phyloP scores from a whole-genome alignment of 2,113 vertebrate genomes.

The Melospiza melodia region DNA sequence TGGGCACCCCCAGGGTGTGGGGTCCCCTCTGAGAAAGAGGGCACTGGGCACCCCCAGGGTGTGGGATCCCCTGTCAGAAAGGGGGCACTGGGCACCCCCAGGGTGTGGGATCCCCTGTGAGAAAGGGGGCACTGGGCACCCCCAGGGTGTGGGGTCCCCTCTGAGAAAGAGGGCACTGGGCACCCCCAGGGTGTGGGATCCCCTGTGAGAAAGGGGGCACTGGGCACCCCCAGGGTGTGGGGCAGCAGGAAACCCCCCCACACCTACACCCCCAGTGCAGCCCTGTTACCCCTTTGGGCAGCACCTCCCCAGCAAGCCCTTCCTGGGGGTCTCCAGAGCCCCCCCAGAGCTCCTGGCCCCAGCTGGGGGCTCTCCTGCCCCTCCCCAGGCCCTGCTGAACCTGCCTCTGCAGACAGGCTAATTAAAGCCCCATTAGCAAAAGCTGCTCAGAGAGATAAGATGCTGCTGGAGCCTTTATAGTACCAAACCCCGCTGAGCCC shows the following conservation, averaged over 20 bases:
- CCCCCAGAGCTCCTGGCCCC: neutral
- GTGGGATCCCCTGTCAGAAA: too few relatives aligned
- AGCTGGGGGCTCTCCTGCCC: neutral
- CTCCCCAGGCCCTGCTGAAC: neutral
- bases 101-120: too few relatives aligned
- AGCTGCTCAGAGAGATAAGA: constrained; percentile 63
- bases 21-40: too few relatives aligned
- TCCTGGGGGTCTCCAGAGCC: neutral
- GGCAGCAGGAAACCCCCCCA: neutral
- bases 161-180: too few relatives aligned
- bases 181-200: too few relatives aligned
- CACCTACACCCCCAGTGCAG: neutral
- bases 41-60: too few relatives aligned
- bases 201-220: too few relatives aligned
- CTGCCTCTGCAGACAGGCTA: neutral
- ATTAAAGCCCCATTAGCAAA: constrained; percentile 64
- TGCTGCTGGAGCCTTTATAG: neutral
- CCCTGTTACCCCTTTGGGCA: neutral
- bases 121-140: too few relatives aligned
- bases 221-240: neutral
- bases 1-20: too few relatives aligned
- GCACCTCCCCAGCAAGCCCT: neutral
- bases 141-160: too few relatives aligned
- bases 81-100: too few relatives aligned
- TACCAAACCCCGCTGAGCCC: neutral